phyloP scores from a whole-genome alignment of 1,140 invertebrate species.

The Eciton burchellii region DNA sequence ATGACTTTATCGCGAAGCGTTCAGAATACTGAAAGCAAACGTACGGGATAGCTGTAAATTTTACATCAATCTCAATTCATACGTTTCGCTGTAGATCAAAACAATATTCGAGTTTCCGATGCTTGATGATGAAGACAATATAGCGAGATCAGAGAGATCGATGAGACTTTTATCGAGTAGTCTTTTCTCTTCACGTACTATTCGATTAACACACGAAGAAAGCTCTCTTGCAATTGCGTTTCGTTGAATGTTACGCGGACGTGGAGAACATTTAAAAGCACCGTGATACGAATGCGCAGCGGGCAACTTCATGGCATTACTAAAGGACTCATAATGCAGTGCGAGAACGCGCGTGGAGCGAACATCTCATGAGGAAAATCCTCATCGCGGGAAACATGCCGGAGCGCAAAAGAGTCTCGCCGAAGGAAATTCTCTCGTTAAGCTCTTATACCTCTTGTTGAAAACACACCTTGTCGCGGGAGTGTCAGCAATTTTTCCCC shows the following conservation, averaged over 20 bases:
- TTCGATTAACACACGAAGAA: not conserved
- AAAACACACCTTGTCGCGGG: not conserved
- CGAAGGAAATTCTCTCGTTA: conserved; percentile 17
- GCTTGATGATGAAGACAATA: not conserved
- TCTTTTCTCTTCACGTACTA: not conserved
- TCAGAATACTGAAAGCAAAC: conserved; percentile 21
- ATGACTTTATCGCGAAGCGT: conserved; percentile 14
- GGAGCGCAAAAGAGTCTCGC: not conserved
- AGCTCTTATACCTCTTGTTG: conserved; percentile 2
- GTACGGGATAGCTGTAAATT: conserved; percentile 33
- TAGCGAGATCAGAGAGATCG: not conserved
- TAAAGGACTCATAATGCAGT: not conserved
- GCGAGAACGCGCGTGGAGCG: not conserved
- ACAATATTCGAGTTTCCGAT: not conserved
- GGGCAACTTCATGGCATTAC: conserved; percentile 22
- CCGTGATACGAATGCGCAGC: not conserved
- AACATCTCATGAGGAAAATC: conserved; percentile 21
- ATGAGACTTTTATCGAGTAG: conserved; percentile 7
- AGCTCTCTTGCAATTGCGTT: not conserved
- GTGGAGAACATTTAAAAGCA: conserved; percentile 3
- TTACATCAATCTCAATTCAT: conserved; percentile 39
- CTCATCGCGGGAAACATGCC: not conserved
- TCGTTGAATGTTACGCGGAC: not conserved
- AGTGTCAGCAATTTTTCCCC: not conserved
- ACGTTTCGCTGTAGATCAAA: conserved; percentile 3